Base-by-base conservation (phyloP, 2,888 invertebrate species). In the Cataglyphis albicans region DNA sequence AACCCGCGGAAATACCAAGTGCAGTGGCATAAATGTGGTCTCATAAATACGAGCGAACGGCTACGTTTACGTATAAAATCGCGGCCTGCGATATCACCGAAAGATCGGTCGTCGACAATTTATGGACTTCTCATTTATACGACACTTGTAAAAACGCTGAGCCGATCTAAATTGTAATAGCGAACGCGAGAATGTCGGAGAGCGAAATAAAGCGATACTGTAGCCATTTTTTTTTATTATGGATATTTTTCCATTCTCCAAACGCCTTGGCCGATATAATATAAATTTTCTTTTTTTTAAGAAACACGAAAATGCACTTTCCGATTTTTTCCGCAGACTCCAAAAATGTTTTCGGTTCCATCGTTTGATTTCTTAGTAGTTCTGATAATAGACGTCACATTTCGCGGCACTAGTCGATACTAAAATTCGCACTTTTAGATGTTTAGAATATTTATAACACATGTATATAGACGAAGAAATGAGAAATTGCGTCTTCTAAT, bases 1-100 rank as follows among this genome's bases (percentile, higher is more conserved):
- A 89, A 89, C 83, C 88, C 75, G 18, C 83, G 85, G 84, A 89
- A 89, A 87, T 89, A 84, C 83, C 88, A 83, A 89, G 85, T 83
- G 86, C 80, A 55, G 52, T 32, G 68, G 55, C 55, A 80, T 83
- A 84, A 87, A 87, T 75, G 89, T 73, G 84, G 63, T n/a, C 68
- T 61, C 80, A 76, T 88, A 86, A 86, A 86, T 86, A 87, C 84
- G 29, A 9, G 82, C 70, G 68, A 76, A 70, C 67, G 78, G 68
- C 76, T 63, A 32, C 83, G 83, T 82, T 83, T 82, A 78, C 52
- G 52, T 85, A 87, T 70, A 85, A 87, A 87, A 83, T 88, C 89
- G 87, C 29, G 44, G 10, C 38, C 12, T 7, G 52, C 52, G 68
- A 57, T 83, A 61, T 63, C 74, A 55, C 15, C 29, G 52, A n/a